Percentiles rank a stretch among this genome's conserved stretches.
Conservation (phyloP, 1,140 invertebrate species). For the Hermetia illucens region DNA sequence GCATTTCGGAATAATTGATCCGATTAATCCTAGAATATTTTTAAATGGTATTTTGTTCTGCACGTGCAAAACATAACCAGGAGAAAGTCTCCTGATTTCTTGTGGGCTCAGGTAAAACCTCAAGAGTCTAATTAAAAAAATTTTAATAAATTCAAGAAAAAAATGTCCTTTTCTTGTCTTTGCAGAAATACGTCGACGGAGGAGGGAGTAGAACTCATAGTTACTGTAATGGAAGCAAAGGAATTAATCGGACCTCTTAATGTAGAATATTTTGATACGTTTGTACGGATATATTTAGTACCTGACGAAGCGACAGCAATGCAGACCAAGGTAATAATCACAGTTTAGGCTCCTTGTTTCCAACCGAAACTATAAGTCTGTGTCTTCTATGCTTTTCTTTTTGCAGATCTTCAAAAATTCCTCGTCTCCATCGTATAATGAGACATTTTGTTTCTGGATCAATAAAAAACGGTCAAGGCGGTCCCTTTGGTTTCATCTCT, state of each 20-base stretch:
- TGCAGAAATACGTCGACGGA: constrained; percentile 28
- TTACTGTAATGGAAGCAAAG: constrained; percentile 62
- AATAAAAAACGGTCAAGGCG: constrained; percentile 31
- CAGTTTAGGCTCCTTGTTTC: neutral
- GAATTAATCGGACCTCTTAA: constrained; percentile 48
- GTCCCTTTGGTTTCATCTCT: constrained; percentile 29
- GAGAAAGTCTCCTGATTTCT: too few species aligned
- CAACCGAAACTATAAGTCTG: too few species aligned
- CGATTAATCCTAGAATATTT: too few species aligned
- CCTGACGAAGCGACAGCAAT: constrained; percentile 55
- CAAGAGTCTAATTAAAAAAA: too few species aligned
- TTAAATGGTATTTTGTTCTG: too few species aligned
- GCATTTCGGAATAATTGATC: too few species aligned
- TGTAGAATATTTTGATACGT: constrained; percentile 51
- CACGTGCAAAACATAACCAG: too few species aligned
- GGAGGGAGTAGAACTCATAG: constrained; percentile 52
- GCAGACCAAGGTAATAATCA: constrained; percentile 47
- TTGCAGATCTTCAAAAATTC: constrained; percentile 32
- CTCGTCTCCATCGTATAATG: constrained; percentile 52
- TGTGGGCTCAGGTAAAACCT: too few species aligned
- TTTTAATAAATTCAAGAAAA: too few species aligned
- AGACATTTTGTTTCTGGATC: constrained; percentile 57
- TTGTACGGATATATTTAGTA: constrained; percentile 58
- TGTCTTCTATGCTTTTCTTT: constrained; percentile 1
- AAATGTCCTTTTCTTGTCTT: constrained; percentile 6